These are phyloP conservation scores for Progne subis DNA, from an alignment of 2,113 vertebrate genomes.

Conservation along the genomic window DNA sequence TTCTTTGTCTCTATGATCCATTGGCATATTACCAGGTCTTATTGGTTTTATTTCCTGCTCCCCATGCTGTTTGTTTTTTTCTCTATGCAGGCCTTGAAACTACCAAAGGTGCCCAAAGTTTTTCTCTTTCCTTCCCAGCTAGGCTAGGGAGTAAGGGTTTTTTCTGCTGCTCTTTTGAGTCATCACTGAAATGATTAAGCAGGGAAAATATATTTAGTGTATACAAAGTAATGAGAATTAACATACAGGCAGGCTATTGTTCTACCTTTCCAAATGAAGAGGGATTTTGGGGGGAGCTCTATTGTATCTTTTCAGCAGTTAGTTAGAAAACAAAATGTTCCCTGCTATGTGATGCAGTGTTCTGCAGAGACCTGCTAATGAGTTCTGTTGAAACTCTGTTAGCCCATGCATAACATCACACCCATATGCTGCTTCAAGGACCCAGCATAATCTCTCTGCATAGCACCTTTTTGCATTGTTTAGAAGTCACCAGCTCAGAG, in stretches of 20 bases:
- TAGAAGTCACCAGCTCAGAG: not conserved
- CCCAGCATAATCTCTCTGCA: not conserved
- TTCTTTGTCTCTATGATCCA: not conserved
- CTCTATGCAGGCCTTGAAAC: not conserved
- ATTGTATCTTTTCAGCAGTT: not conserved
- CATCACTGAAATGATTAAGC: not conserved
- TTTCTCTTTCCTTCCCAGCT: not conserved
- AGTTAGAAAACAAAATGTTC: not conserved
- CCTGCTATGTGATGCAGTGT: not conserved
- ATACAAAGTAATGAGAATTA: not conserved
- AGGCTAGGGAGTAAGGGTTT: not conserved
- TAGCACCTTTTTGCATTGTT: not conserved
- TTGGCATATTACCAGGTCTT: not conserved
- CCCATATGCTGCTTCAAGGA: not conserved
- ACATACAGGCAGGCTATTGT: not conserved
- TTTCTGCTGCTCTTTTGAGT: not conserved
- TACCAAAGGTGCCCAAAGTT: not conserved
- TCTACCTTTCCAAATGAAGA: not conserved
- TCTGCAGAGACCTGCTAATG: not conserved
- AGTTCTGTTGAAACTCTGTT: not conserved
- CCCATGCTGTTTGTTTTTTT: not conserved
- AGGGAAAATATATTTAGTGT: not conserved
- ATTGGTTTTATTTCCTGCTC: not conserved
- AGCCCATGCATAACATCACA: not conserved
- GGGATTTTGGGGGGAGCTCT: not conserved